Evolutionary conservation across 2,888 invertebrate genomes (phyloP), one percentile per base, ranked within the genome.

Genomic region (Ischnus inquisitorius): DNA sequence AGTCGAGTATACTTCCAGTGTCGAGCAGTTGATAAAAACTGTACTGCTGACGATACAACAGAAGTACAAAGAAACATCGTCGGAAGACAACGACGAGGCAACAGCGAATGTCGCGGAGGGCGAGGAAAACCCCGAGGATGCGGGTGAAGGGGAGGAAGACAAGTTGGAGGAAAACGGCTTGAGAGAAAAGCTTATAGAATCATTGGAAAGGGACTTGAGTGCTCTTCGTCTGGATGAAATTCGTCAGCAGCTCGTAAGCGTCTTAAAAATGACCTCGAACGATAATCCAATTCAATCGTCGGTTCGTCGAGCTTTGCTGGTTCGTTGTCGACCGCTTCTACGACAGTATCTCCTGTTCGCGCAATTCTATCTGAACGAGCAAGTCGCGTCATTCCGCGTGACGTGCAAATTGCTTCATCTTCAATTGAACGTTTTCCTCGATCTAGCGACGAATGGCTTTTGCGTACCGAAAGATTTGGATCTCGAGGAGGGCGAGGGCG

Each of bases 391-490:
- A 0, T 97, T 98, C 90, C 95, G 98, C 88, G 95, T 97, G 0
- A 96, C 97, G 0, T 96, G 97, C 87, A 98, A 98, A 94, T 96
- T 98, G 94, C 94, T 97, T 6, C 97, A 97, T 0, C 95, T 98
- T 3, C 94, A 99, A 78, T 93, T 98, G 75, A 97, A 96, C 83
- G 96, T 98, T 14, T 99, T 99, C 93, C 95, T 97, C 0, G 97
- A 98, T 88, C 94, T 99, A 41, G 96, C 97, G 14, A 94, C 95
- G 54, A 97, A 95, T 95, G 99, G 99, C 16, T 99, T 99, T 94
- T 99, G 99, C 92, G 96, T 98, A 67, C 98, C 99, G 0, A 96
- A 97, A 3, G 98, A 98, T 90, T 94, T 97, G 34, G 96, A 97
- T 89, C 96, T 96, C 89, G 97, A 97, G 48, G 96, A 95, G 12